phyloP scores from a whole-genome alignment of 1,140 invertebrate genomes.

The Caenorhabditis remanei region DNA sequence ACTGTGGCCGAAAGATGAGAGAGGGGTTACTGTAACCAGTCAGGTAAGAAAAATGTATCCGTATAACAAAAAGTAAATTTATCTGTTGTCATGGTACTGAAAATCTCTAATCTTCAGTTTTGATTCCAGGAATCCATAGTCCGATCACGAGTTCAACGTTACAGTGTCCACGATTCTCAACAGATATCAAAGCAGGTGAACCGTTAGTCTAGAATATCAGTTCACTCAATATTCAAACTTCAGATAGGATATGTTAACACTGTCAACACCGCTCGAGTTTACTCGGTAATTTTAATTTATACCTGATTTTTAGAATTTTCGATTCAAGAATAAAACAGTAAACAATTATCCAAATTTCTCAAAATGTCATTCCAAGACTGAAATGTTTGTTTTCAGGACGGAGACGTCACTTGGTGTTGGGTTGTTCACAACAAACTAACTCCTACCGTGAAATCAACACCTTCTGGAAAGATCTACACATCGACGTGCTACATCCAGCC shows the following conservation, averaged over 20 bases:
- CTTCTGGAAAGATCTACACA: conserved; percentile 3
- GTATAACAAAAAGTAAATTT: no score
- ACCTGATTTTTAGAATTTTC: no score
- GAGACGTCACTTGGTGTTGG: conserved; percentile 27
- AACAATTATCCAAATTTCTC: not conserved
- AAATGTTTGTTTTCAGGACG: not conserved
- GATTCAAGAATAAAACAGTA: no score
- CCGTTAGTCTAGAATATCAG: not conserved
- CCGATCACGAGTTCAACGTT: conserved; percentile 11
- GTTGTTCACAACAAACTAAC: not conserved
- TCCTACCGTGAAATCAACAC: not conserved
- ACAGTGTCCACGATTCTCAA: conserved; percentile 25
- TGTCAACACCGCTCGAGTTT: conserved; percentile 5
- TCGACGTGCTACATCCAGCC: conserved; percentile 30
- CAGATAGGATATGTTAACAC: conserved; percentile 32
- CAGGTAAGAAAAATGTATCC: not conserved
- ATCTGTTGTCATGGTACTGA: no score
- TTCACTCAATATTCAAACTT: not conserved
- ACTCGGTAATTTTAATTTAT: not conserved
- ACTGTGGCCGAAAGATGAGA: conserved; percentile 30
- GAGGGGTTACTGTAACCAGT: not conserved
- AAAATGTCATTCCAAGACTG: not conserved
- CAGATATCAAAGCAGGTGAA: conserved; percentile 33
- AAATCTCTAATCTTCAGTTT: not conserved
- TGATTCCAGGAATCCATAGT: conserved; percentile 15